Evolutionary conservation across 2,888 invertebrate species (phyloP).

Genomic region (Lobophora halterata): DNA sequence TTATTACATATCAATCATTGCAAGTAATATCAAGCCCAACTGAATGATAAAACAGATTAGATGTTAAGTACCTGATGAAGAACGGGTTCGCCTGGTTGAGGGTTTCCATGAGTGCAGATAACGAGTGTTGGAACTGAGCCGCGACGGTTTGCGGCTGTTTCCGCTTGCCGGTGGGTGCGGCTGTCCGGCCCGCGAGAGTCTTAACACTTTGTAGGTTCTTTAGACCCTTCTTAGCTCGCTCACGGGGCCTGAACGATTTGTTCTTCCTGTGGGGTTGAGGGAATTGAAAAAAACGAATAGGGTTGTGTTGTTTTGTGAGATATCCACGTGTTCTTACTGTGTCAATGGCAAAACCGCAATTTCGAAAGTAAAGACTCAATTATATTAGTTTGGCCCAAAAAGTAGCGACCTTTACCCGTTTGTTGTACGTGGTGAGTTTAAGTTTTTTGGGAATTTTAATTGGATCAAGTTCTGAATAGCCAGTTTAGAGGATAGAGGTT

Average conservation of each 20-base stretch:
- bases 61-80: conserved; percentile 74
- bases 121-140: conserved; percentile 96
- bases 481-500: too few relatives aligned
- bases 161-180: conserved; percentile 83
- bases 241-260: conserved; percentile 94
- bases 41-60: too few relatives aligned
- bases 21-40: too few relatives aligned
- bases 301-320: conserved; percentile 26
- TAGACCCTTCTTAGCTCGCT: conserved; percentile 91
- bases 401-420: too few relatives aligned
- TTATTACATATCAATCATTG: too few relatives aligned
- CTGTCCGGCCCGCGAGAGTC: conserved; percentile 90
- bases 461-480: too few relatives aligned
- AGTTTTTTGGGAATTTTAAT: too few relatives aligned
- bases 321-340: conserved; percentile 15
- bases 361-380: too few relatives aligned
- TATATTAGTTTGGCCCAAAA: too few relatives aligned
- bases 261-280: conserved; percentile 86
- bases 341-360: too few relatives aligned
- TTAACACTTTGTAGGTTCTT: conserved; percentile 96
- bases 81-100: conserved; percentile 87
- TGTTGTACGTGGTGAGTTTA: too few relatives aligned
- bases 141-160: conserved; percentile 96
- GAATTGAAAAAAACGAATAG: not conserved
- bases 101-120: conserved; percentile 95